These are phyloP conservation scores for Oncorhynchus clarkii DNA, from an alignment of 2,113 vertebrate genomes.

Conservation along the genomic window DNA sequence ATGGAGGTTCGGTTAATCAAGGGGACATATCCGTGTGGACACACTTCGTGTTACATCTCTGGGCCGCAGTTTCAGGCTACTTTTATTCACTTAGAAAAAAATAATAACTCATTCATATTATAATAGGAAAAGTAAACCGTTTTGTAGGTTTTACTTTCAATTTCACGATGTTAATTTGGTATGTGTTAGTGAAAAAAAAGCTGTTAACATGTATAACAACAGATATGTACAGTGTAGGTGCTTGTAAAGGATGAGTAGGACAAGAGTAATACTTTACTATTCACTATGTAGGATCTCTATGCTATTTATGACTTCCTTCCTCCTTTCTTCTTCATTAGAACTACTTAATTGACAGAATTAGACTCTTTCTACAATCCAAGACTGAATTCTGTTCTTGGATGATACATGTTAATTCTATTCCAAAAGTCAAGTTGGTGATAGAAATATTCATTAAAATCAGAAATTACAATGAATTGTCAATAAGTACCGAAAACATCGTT, in stretches of 20 bases:
- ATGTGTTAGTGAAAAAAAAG: constrained; percentile 58
- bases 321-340: background rate
- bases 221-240: constrained; percentile 12
- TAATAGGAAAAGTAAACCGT: constrained; percentile 17
- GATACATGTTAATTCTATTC: constrained; percentile 51
- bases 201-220: constrained; percentile 31
- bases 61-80: constrained; percentile 30
- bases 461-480: background rate
- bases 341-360: background rate
- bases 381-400: constrained; percentile 4
- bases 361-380: constrained; percentile 25
- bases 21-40: constrained; percentile 33
- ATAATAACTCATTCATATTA: background rate
- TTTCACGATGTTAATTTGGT: constrained; percentile 53
- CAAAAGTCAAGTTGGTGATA: constrained; percentile 16
- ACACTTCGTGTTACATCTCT: constrained; percentile 41
- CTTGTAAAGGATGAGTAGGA: constrained; percentile 35
- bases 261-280: constrained; percentile 26
- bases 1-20: constrained; percentile 14
- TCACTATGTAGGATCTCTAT: constrained; percentile 9
- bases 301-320: constrained; percentile 5
- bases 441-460: constrained; percentile 6
- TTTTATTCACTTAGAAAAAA: constrained; percentile 30
- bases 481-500: background rate
- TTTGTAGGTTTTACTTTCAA: constrained; percentile 32